Evolutionary conservation across 2,797 vertebrate species (phyloP), one percentile per base, ranked within the genome.

Genomic region (Enteromius mattozi): DNA sequence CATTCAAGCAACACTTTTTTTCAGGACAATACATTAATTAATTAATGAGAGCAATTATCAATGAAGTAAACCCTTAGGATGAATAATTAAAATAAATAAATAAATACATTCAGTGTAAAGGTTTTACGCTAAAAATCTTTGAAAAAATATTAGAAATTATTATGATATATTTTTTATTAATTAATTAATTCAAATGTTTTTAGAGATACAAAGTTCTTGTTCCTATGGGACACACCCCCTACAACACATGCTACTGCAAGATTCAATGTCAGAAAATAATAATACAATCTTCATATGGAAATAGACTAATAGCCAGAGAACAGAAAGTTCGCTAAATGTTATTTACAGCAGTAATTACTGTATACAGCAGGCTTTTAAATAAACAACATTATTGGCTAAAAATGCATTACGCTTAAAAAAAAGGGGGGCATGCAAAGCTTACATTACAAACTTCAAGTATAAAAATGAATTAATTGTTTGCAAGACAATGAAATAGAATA

Each of bases 201-300:
- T 61, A 61, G 4, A 6, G 9, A 74, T 51, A 30, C 16, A 51
- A 75, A 54, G 47, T 45, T 70, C 24, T 49, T 24, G 45, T 30
- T 72, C 17, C 4, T 33, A 35, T n/a, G 47, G 72, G 47, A 54
- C 47, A 75, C 72, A 75, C 72, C 72, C 30, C 72, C 72, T 13
- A 21, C 45, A 19, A 74, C 13, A 24, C n/a, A 51, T 51, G 5
- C 17, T 30, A 1, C 30, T 14, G 4, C 24, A 51, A 74, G 17
- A 12, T 19, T 49, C 9, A 35, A 56, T 9, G 6, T 56, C 3
- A 19, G 14, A 75, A 35, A 72, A 33, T 6, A 56, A 37, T 1
- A 76, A 56, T 21, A 2, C 14, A 76, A 42, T 56, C n/a, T 35
- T 63, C 16, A 42, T 70, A 16, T 21, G 1, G n/a, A n/a, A 56